Percentiles rank a stretch among this genome's conserved stretches.
Conservation (phyloP, 64 coral and sea anemone species). For the Acropora tenuis region DNA sequence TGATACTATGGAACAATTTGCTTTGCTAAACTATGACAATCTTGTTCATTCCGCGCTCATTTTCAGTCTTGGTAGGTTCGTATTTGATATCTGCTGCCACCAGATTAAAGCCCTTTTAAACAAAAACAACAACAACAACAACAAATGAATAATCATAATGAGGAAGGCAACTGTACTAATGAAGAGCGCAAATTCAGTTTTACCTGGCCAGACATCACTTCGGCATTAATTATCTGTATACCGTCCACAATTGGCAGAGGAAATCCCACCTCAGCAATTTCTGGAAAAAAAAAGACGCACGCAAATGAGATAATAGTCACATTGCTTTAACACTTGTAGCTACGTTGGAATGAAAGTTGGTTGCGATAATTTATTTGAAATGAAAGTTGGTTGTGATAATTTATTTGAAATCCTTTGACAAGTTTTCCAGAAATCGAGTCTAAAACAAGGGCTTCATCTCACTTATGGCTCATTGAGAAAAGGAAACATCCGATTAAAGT, state of each 20-base stretch:
- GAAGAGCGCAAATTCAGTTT: neutral
- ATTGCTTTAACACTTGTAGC: neutral
- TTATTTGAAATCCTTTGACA: neutral
- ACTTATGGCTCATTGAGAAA: neutral
- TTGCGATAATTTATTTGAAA: neutral
- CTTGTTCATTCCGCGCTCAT: slow-evolving; percentile 11
- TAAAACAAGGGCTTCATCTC: neutral
- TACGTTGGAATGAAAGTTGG: neutral
- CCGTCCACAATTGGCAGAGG: slow-evolving; percentile 85
- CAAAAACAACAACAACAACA: neutral
- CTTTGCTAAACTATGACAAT: slow-evolving; percentile 25
- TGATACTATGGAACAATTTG: neutral
- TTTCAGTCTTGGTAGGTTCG: neutral
- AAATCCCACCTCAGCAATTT: slow-evolving; percentile 78
- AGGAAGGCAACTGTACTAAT: neutral
- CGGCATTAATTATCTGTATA: slow-evolving; percentile 59
- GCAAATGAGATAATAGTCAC: neutral
- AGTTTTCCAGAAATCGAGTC: neutral
- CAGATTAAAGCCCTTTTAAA: slow-evolving; percentile 54
- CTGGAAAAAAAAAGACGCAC: neutral
- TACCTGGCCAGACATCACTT: slow-evolving; percentile 75
- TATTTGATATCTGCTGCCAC: slow-evolving; percentile 64
- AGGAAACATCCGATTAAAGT: neutral
- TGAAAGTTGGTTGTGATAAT: neutral
- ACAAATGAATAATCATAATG: neutral